A percentile compares a stretch with the other conserved stretches of the same genome.
Evolutionary conservation across 1,140 invertebrate species (phyloP).

Genomic region (Lordiphosa stackelbergi): DNA sequence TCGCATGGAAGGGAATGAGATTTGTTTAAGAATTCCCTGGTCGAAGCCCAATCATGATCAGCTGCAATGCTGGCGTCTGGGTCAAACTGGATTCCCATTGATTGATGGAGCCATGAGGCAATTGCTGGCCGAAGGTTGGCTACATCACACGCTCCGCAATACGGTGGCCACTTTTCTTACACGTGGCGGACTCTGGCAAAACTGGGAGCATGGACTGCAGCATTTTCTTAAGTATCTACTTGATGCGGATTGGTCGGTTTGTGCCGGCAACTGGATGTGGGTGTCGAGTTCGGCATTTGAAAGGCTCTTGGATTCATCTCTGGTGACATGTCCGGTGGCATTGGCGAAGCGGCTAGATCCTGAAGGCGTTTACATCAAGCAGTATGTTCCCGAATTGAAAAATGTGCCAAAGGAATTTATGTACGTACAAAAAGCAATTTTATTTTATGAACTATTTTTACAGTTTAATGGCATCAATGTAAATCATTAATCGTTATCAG

Average conservation of each 20-base stretch:
- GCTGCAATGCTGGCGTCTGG: constrained; percentile 82
- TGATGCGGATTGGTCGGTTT: constrained; percentile 86
- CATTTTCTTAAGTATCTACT: constrained; percentile 83
- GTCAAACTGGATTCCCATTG: constrained; percentile 86
- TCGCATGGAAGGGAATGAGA: constrained; percentile 84
- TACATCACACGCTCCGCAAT: constrained; percentile 85
- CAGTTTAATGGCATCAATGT: too few species aligned
- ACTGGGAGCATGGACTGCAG: constrained; percentile 84
- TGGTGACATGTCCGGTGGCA: constrained; percentile 82
- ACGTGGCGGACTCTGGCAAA: constrained; percentile 85
- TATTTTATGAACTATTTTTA: too few species aligned
- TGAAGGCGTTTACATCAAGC: constrained; percentile 83
- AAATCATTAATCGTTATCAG: too few species aligned
- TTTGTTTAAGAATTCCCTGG: constrained; percentile 87
- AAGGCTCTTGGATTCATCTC: constrained; percentile 81
- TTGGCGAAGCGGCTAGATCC: constrained; percentile 85
- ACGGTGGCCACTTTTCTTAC: constrained; percentile 86
- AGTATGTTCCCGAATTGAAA: constrained; percentile 84
- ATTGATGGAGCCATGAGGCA: constrained; percentile 87
- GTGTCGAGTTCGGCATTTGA: constrained; percentile 86
- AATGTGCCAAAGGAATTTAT: constrained; percentile 83
- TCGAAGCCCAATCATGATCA: constrained; percentile 79
- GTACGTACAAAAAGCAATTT: constrained; percentile 72
- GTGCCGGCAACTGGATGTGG: constrained; percentile 90
- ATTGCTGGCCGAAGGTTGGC: constrained; percentile 80